Conservation (phyloP, 2,797 vertebrate species). For the Nasua narica region DNA sequence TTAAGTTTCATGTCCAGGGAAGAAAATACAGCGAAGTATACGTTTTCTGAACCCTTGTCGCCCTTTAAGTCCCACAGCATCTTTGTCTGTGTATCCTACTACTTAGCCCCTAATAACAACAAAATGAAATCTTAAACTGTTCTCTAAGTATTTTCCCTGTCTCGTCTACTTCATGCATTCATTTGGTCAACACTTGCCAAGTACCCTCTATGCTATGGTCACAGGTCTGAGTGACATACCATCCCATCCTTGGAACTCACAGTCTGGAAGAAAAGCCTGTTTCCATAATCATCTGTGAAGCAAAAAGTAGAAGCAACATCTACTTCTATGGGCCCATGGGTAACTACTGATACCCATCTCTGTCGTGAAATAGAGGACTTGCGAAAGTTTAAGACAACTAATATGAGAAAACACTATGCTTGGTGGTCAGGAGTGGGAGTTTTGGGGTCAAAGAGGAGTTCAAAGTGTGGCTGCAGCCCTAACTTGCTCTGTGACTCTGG, state of each 20-base stretch:
- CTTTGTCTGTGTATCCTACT: not conserved
- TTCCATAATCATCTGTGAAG: not conserved
- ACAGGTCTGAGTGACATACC: not conserved
- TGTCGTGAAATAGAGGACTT: not conserved
- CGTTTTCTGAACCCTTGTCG: not conserved
- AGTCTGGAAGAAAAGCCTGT: not conserved
- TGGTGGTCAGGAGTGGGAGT: not conserved
- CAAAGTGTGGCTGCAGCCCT: not conserved
- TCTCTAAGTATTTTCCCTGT: not conserved
- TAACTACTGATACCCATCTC: not conserved
- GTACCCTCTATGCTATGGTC: not conserved
- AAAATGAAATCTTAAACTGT: not conserved
- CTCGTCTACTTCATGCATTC: not conserved
- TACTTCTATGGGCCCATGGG: not conserved
- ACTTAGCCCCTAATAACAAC: not conserved
- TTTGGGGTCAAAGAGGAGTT: not conserved
- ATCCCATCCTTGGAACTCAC: not conserved
- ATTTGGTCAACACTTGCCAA: not conserved
- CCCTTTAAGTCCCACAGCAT: not conserved
- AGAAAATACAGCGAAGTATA: not conserved
- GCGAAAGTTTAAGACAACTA: not conserved
- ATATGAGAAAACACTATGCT: not conserved
- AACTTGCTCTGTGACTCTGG: not conserved
- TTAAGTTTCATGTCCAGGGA: not conserved
- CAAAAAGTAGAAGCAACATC: not conserved